Base-by-base conservation (phyloP, 2,113 vertebrate genomes). In the Coreoperca whiteheadi region DNA sequence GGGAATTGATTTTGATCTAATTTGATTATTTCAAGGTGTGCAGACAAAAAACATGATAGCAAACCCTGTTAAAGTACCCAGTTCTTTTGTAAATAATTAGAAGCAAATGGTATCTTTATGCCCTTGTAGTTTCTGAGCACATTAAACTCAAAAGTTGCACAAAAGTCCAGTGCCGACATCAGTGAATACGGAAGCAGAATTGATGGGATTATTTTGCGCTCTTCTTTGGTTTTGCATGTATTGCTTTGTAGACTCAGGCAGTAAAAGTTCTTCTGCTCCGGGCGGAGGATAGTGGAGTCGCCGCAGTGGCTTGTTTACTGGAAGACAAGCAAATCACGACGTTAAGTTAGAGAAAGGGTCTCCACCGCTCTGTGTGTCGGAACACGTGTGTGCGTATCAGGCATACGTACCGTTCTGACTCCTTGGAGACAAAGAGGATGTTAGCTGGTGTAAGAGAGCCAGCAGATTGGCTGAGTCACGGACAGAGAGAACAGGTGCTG, bases 381-480 rank as follows among this genome's bases (percentile, higher is more conserved):
- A n/a, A 50, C 30, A 32, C 65, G 53, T 83, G 54, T 65, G 61
- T 51, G 23, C 78, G 21, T 57, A 39, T 59, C 28, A 61, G 16
- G 64, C 48, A 34, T 43, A 61, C 16, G 8, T 54, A 81, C 77
- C 75, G 84, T 69, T 54, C 56, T 12, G 30, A 32, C 37, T 81
- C 77, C 70, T 56, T 11, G 18, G 61, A 63, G 10, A 60, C 16
- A 51, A 6, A n/a, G 68, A 51, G 8, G 76, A 67, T 80, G 63
- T 72, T 70, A 34, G 56, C 56, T 8, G 0, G 46, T 73, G 57
- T 73, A 57, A 67, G 28, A 0, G 56, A 87, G 83, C 75, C 37
- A 66, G 74, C 77, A 67, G 79, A 77, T 74, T 64, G 82, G 79
- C 84, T 85, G 82, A 79, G 77, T 85, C 80, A 82, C 88, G 70